Base-by-base conservation (phyloP, 1,140 invertebrate species). In the Cotesia chilonis region DNA sequence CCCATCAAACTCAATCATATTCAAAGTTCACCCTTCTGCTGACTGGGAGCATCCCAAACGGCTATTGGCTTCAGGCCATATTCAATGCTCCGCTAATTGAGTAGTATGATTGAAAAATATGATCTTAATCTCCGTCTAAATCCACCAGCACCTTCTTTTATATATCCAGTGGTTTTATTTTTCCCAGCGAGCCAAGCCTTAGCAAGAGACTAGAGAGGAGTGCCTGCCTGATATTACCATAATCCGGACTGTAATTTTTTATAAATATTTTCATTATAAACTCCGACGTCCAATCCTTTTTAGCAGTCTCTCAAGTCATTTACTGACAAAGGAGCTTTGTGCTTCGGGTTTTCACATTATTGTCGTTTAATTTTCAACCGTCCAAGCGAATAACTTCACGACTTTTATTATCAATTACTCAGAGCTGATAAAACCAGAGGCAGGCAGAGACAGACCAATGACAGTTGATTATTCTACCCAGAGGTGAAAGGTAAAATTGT, bases 81-180 rank as follows among this genome's bases (percentile, higher is more conserved):
- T 82, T 73, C 79, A 82, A 80, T 47, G 5, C 41, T 47, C 41
- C 72, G 75, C 76, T 83, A 84, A 84, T 84, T 80, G 81, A 83
- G 79, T 82, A 76, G 79, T 78, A 20, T 55, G 60, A 61, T 41
- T 60, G 55, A 70, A 70, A 57, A 36, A 47, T 28, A 38, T 70
- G 61, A 60, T 70, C 57, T 59, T 57, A 17, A 57, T 59, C 68
- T 61, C 14, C 28, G 14, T 63, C 35, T 37, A n/a, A 63, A 28
- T 60, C 57, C 67, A 68, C 54, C 67, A 68, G 35, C 17, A 52
- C 9, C 54, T 54, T 67, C 65, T 65, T 41, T 41, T 17, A 17
- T 17, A 10, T 37, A 47, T 47, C 41, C 41, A 17, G 17, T 47
- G 4, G 47, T 36, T 68, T 51, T 28, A 41, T 69, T 38, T 57